These are phyloP conservation scores for Ochotona princeps DNA, from an alignment of 2,113 vertebrate genomes.

Conservation along the genomic window DNA sequence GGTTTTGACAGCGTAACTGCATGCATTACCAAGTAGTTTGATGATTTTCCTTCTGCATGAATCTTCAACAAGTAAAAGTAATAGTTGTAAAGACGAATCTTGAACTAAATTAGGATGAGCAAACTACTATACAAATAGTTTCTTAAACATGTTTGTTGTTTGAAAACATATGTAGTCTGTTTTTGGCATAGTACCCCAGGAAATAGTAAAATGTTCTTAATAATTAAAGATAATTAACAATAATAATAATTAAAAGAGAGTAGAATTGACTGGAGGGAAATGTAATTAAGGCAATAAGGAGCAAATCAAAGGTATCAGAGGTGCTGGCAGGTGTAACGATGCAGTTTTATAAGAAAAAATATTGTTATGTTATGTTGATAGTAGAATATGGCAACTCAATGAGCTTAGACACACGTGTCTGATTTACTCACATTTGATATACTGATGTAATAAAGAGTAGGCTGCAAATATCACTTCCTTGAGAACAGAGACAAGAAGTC, in stretches of 20 bases:
- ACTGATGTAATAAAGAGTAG: not conserved
- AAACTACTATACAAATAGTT: conserved; percentile 27
- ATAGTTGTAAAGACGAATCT: conserved; percentile 4
- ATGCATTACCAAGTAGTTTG: conserved; percentile 66
- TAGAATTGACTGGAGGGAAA: not conserved
- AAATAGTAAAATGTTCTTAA: conserved; percentile 27
- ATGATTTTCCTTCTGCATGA: conserved; percentile 12
- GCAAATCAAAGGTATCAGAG: conserved; percentile 32
- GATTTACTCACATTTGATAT: not conserved
- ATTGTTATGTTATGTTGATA: conserved; percentile 16
- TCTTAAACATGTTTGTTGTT: conserved; percentile 55
- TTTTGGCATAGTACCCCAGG: conserved; percentile 27
- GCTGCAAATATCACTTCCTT: conserved; percentile 18
- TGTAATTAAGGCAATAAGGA: conserved; percentile 23
- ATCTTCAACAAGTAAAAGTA: conserved; percentile 57
- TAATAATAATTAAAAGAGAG: too few relatives aligned
- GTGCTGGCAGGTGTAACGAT: conserved; percentile 7
- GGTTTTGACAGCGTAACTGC: conserved; percentile 75
- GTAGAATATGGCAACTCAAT: conserved; percentile 33
- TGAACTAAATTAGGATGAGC: conserved; percentile 42
- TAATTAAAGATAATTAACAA: conserved; percentile 54
- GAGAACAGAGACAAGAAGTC: not conserved
- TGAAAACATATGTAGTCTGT: not conserved
- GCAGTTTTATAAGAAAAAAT: not conserved
- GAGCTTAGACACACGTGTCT: conserved; percentile 29